A percentile compares a stretch with the other conserved stretches of the same genome.
These are phyloP conservation scores for Cactoblastis cactorum DNA, from an alignment of 2,888 invertebrate species.

Conservation along the genomic window DNA sequence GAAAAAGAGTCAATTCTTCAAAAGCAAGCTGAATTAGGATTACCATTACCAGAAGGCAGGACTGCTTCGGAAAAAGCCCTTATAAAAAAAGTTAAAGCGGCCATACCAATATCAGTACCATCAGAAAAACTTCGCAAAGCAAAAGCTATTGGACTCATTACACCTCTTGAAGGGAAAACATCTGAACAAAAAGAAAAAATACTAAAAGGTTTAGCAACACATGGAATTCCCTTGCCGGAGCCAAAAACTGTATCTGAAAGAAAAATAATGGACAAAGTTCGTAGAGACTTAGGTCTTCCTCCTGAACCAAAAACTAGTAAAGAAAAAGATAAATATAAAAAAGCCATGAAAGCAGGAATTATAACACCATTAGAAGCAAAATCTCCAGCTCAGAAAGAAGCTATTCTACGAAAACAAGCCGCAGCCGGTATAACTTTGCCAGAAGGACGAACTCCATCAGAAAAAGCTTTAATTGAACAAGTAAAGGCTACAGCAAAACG, in stretches of 20 bases:
- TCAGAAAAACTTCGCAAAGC: conserved; percentile 21
- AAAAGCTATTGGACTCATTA: conserved; percentile 19
- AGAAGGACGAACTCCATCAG: conserved; percentile 36
- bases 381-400: conserved; percentile 23
- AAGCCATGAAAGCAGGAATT: conserved; percentile 29
- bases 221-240: conserved; percentile 17
- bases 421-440: conserved; percentile 31
- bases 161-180: conserved; percentile 22
- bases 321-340: conserved; percentile 25
- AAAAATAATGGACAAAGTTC: conserved; percentile 22
- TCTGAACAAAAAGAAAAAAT: conserved; percentile 23
- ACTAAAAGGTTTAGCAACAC: conserved; percentile 13
- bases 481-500: conserved; percentile 11
- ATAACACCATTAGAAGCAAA: conserved; percentile 34
- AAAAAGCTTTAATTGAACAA: conserved; percentile 30
- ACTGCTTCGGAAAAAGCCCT: conserved; percentile 31
- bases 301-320: conserved; percentile 21
- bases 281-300: conserved; percentile 22
- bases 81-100: conserved; percentile 11
- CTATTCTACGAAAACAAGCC: conserved; percentile 24
- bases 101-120: not conserved
- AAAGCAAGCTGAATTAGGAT: conserved; percentile 23
- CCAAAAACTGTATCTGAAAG: conserved; percentile 27
- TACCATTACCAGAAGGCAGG: conserved; percentile 31
- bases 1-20: conserved; percentile 30